A percentile compares a stretch with the other conserved stretches of the same genome.
phyloP scores from a whole-genome alignment of 2,113 vertebrate species.

The Paratilapia polleni region DNA sequence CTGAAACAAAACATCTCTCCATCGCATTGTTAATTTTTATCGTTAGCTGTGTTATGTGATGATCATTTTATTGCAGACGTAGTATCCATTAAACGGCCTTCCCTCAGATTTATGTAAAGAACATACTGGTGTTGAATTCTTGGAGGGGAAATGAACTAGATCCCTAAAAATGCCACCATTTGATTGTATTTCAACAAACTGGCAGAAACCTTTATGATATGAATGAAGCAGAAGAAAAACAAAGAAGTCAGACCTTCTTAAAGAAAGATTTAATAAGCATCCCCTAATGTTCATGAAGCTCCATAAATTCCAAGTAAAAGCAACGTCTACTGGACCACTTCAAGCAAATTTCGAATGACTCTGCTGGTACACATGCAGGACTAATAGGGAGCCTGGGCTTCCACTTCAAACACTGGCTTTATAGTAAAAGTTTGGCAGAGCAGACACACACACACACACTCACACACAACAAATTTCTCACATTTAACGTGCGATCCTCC shows the following conservation, averaged over 20 bases:
- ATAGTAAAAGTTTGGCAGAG: slow-evolving; percentile 76
- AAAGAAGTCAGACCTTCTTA: slow-evolving; percentile 23
- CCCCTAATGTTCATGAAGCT: slow-evolving; percentile 60
- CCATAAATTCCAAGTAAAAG: slow-evolving; percentile 54
- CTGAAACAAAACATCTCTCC: not conserved
- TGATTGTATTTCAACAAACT: slow-evolving; percentile 21
- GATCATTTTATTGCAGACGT: not conserved
- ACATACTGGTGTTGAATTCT: not conserved
- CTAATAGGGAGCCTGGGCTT: slow-evolving; percentile 72
- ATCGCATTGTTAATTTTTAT: slow-evolving; percentile 8
- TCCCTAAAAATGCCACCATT: not conserved
- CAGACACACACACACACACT: slow-evolving; percentile 5
- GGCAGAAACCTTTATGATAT: not conserved
- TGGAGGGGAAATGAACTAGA: not conserved
- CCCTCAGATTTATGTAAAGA: slow-evolving; percentile 1
- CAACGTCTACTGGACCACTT: slow-evolving; percentile 64
- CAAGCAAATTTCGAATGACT: slow-evolving; percentile 69
- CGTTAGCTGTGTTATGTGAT: not conserved
- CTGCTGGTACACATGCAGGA: slow-evolving; percentile 55
- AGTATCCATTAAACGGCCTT: not conserved
- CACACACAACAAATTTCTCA: slow-evolving; percentile 69
- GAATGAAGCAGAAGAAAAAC: slow-evolving; percentile 24
- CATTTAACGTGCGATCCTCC: slow-evolving; percentile 72
- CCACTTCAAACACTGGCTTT: slow-evolving; percentile 79
- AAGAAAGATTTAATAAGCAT: slow-evolving; percentile 54